Base-by-base conservation (phyloP, 2,888 invertebrate species). In the Epinotia demarniana region DNA sequence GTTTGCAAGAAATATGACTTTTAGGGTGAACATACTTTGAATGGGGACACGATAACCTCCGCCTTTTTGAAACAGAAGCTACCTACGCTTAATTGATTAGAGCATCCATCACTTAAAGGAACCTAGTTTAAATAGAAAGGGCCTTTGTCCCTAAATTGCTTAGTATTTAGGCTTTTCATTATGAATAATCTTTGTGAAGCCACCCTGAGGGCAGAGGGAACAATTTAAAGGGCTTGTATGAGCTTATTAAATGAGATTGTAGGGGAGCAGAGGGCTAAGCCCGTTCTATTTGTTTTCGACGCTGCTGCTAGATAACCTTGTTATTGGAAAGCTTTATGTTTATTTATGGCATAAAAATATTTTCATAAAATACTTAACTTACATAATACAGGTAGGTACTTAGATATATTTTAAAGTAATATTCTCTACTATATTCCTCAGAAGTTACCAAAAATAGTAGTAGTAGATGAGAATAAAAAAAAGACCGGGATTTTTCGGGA, bases 91-190 rank as follows among this genome's bases (percentile, higher is more conserved):
- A 66, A 71, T 66, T 60, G 64, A 75, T 71, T 60, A 19, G 23
- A 53, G 53, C 53, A 75, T 75, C 66, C 60, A 64, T 27, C 39
- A 64, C 63, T 49, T 55, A 27, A 69, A 46, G 58, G 55, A 46
- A 9, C 33, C 63, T 70, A 70, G 64, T 75, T 75, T 58, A 60
- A 70, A 43, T 39, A 27, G 49, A 64, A 73, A 33, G 57, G 16
- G 39, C 43, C 53, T 71, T 60, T 75, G 74, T 75, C 58, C 69
- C 39, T 60, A 60, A 70, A 75, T 66, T 61, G 75, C 75, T 75
- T 71, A 60, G 75, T 75, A 75, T 75, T 66, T 75, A 70, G 70
- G 64, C 70, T 39, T 75, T 75, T 75, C 75, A 75, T 75, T 66
- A 75, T 70, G 70, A 64, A 60, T 75, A 75, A 71, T 75, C 70